Evolutionary conservation across 2,888 invertebrate species (phyloP).

Genomic region (Orgyia antiqua): DNA sequence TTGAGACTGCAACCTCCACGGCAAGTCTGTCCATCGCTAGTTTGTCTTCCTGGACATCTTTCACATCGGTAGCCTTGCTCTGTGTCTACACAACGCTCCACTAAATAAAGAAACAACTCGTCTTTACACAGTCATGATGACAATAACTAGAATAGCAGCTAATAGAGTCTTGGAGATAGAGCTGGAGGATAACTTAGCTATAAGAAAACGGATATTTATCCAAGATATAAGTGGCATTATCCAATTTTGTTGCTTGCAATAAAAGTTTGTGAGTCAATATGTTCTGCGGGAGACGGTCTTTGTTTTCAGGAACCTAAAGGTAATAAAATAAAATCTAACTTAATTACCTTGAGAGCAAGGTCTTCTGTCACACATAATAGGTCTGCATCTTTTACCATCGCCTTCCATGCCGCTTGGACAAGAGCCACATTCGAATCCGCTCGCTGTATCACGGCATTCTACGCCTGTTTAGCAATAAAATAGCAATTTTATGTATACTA

Average conservation of each 20-base stretch:
- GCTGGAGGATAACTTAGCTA: no score
- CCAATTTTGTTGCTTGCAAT: no score
- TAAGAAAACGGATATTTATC: no score
- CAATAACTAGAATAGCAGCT: no score
- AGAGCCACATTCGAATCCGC: conserved; percentile 89
- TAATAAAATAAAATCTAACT: no score
- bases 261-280: no score
- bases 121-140: no score
- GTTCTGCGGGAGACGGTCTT: no score
- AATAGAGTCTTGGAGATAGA: no score
- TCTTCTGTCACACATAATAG: conserved; percentile 79
- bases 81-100: conserved; percentile 83
- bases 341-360: conserved; percentile 80
- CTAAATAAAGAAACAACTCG: not conserved
- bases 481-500: no score
- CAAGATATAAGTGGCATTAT: no score
- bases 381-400: conserved; percentile 78
- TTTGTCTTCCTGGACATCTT: conserved; percentile 84
- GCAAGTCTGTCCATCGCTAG: conserved; percentile 88
- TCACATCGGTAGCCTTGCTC: conserved; percentile 86
- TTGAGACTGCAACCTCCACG: conserved; percentile 84
- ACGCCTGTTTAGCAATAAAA: conserved; percentile 72
- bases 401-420: conserved; percentile 91
- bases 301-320: no score
- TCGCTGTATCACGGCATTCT: conserved; percentile 84